Evolutionary conservation across 2,888 invertebrate genomes (phyloP).

Genomic region (Sesamia inferens): DNA sequence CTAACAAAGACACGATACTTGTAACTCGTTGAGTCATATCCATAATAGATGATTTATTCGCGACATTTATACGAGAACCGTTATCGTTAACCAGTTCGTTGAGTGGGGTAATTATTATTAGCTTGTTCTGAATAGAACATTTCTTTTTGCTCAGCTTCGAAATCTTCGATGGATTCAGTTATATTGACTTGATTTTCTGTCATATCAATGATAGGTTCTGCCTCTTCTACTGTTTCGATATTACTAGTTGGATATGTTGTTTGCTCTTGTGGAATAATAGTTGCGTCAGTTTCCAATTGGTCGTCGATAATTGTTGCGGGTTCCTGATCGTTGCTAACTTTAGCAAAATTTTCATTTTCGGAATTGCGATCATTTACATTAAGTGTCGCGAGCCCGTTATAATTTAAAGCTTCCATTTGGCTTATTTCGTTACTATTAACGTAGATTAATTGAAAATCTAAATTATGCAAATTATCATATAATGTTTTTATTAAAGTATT

Average conservation of each 20-base stretch:
- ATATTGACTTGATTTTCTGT: constrained; percentile 24
- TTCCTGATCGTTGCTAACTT: constrained; percentile 63
- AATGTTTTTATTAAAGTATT: too few relatives aligned
- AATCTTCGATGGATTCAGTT: constrained; percentile 69
- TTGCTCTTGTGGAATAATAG: constrained; percentile 60
- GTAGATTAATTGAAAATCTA: constrained; percentile 51
- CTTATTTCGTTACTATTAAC: constrained; percentile 55
- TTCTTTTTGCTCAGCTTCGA: constrained; percentile 77
- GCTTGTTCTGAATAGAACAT: constrained; percentile 78
- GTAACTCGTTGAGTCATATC: too few relatives aligned
- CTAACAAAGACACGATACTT: too few relatives aligned
- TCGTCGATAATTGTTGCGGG: constrained; percentile 60
- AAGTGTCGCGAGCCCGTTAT: constrained; percentile 32
- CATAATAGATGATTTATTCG: too few relatives aligned
- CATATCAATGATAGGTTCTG: constrained; percentile 20
- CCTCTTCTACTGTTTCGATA: constrained; percentile 30
- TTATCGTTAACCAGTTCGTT: too few relatives aligned
- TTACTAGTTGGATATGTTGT: constrained; percentile 19
- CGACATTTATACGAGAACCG: too few relatives aligned
- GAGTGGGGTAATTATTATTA: constrained; percentile 65
- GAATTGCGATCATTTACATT: constrained; percentile 10
- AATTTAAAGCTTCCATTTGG: constrained; percentile 53
- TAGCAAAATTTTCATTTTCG: constrained; percentile 61
- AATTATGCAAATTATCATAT: too few relatives aligned
- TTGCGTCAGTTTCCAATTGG: constrained; percentile 57